These are phyloP conservation scores for Cotesia vestalis DNA, from an alignment of 1,140 invertebrate genomes.

Conservation along the genomic window DNA sequence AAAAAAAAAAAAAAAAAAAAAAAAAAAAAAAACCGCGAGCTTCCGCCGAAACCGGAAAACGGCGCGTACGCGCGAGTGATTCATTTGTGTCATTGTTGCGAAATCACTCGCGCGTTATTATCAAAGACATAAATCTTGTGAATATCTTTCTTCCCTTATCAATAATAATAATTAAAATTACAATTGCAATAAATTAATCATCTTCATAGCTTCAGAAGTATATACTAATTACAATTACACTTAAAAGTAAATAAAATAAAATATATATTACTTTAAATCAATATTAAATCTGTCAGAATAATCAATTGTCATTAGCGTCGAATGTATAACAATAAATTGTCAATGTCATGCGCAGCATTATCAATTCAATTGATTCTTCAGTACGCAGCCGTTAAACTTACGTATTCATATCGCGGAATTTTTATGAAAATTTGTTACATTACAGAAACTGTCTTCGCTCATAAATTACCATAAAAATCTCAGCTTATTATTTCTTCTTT, in stretches of 20 bases:
- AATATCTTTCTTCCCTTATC: not conserved
- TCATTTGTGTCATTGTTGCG: not conserved
- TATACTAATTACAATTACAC: not conserved
- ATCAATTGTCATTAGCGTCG: slow-evolving; percentile 10
- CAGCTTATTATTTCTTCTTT: not conserved
- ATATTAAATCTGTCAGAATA: not conserved
- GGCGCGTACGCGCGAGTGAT: slow-evolving; percentile 10
- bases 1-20: not conserved
- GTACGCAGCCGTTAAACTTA: slow-evolving; percentile 27
- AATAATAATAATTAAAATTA: too few species aligned
- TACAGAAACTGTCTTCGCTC: slow-evolving; percentile 1
- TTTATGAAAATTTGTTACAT: slow-evolving; percentile 1
- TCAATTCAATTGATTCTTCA: slow-evolving; percentile 30
- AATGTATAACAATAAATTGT: slow-evolving; percentile 28
- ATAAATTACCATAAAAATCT: not conserved
- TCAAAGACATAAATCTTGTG: not conserved
- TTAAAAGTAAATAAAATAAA: not conserved
- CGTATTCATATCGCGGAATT: slow-evolving; percentile 26
- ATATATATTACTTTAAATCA: not conserved
- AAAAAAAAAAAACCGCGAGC: slow-evolving; percentile 5
- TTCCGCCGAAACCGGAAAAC: slow-evolving; percentile 14
- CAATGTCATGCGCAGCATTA: slow-evolving; percentile 34
- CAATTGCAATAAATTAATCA: too few species aligned
- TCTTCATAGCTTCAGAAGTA: too few species aligned
- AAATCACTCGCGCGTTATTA: not conserved